A percentile compares a stretch with the other conserved stretches of the same genome.
Evolutionary conservation across 2,113 vertebrate genomes (phyloP).

Genomic region (Paratilapia polleni): DNA sequence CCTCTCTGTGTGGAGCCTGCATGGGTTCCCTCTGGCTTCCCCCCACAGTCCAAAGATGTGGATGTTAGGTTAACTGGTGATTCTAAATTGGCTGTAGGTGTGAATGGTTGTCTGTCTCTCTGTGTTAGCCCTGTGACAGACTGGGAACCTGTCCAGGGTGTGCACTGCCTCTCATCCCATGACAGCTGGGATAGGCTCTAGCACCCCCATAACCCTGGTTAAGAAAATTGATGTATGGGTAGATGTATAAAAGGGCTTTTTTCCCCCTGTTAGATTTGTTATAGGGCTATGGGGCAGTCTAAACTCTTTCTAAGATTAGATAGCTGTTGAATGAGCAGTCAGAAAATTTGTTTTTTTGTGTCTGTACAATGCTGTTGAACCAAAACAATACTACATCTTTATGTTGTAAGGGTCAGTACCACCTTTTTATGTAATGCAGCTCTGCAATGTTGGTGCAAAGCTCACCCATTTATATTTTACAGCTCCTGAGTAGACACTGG

Average conservation of each 20-base stretch:
- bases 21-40: not conserved
- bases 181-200: not conserved
- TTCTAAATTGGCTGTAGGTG: not conserved
- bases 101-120: not conserved
- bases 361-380: not conserved
- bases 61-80: not conserved
- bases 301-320: not conserved
- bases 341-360: not conserved
- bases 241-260: no score
- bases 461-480: slow-evolving; percentile 22
- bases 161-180: not conserved
- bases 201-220: not conserved
- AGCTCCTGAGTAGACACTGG: slow-evolving; percentile 4
- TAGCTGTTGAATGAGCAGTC: not conserved
- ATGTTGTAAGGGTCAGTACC: no score
- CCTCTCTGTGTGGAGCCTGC: not conserved
- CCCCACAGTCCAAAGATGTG: not conserved
- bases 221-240: not conserved
- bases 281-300: not conserved
- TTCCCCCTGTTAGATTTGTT: not conserved
- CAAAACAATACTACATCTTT: no score
- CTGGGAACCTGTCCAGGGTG: not conserved
- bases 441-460: slow-evolving; percentile 9
- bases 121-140: not conserved
- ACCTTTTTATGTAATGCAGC: slow-evolving; percentile 4